Conservation (phyloP, 2,797 vertebrate species). For the Triplophysa bombifrons region DNA sequence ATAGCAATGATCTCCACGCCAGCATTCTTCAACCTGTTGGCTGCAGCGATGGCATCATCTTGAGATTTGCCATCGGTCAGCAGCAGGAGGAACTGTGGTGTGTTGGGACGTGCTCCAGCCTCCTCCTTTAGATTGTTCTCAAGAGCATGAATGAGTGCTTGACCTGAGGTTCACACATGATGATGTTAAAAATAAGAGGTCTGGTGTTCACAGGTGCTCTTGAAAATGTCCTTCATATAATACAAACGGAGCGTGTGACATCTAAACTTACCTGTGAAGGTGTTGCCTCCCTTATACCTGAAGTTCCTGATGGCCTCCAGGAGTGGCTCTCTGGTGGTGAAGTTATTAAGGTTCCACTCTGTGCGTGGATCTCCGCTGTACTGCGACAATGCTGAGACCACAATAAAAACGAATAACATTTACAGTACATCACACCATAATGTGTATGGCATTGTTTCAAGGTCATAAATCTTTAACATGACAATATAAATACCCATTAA, state of each 20-base stretch:
- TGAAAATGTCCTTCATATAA: background rate
- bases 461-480: background rate
- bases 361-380: constrained; percentile 93
- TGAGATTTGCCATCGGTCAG: constrained; percentile 96
- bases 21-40: constrained; percentile 79
- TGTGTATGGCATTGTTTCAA: background rate
- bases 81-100: constrained; percentile 81
- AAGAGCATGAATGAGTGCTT: constrained; percentile 88
- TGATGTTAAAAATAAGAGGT: background rate
- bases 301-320: constrained; percentile 83
- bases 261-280: constrained; percentile 70
- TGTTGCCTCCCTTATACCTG: constrained; percentile 92
- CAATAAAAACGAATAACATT: background rate
- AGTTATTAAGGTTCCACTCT: constrained; percentile 90
- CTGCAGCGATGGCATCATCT: constrained; percentile 84
- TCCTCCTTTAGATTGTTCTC: constrained; percentile 84
- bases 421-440: background rate
- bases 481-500: background rate
- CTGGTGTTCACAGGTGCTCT: background rate
- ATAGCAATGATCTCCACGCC: constrained; percentile 90
- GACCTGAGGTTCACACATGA: constrained; percentile 73
- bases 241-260: background rate
- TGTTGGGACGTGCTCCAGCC: constrained; percentile 77
- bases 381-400: constrained; percentile 84
- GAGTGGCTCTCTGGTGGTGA: constrained; percentile 81